Percentiles rank a stretch among this genome's conserved stretches.
phyloP scores from a whole-genome alignment of 2,888 invertebrate genomes.

The Dorcus parallelipipedus region DNA sequence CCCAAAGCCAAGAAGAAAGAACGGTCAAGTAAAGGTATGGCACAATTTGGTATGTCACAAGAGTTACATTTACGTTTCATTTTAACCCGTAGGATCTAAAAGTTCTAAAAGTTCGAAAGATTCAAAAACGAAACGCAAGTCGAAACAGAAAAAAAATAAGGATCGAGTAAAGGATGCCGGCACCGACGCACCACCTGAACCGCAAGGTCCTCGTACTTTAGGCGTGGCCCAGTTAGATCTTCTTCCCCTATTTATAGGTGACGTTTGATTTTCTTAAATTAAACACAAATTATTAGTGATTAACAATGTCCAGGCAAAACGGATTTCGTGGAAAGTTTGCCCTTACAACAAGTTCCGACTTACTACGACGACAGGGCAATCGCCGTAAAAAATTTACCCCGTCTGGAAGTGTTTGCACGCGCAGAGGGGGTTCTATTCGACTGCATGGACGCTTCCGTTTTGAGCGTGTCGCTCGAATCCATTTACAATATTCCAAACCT shows the following conservation, averaged over 20 bases:
- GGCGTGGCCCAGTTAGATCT: constrained; percentile 28
- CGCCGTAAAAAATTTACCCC: constrained; percentile 36
- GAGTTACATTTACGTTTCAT: not conserved
- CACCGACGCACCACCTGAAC: not conserved
- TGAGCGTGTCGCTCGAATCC: constrained; percentile 41
- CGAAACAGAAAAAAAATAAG: not conserved
- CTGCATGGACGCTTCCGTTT: constrained; percentile 21
- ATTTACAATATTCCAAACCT: constrained; percentile 41
- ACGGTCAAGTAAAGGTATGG: constrained; percentile 4
- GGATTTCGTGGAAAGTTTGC: constrained; percentile 13
- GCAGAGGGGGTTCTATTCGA: constrained; percentile 9
- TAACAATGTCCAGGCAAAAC: constrained; percentile 6
- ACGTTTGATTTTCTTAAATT: not conserved
- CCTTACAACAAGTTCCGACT: constrained; percentile 4
- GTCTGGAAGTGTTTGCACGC: constrained; percentile 31
- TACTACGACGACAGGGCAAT: constrained; percentile 29
- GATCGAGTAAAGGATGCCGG: not conserved
- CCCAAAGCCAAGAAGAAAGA: constrained; percentile 20
- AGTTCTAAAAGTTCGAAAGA: not conserved
- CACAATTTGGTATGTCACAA: too few relatives aligned
- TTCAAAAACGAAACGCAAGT: not conserved
- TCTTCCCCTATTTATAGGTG: constrained; percentile 30
- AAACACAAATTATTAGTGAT: not conserved
- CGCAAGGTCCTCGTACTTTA: constrained; percentile 19
- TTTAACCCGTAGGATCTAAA: not conserved